Evolutionary conservation across 2,113 vertebrate species (phyloP).

Genomic region (Pterocles burchelli): DNA sequence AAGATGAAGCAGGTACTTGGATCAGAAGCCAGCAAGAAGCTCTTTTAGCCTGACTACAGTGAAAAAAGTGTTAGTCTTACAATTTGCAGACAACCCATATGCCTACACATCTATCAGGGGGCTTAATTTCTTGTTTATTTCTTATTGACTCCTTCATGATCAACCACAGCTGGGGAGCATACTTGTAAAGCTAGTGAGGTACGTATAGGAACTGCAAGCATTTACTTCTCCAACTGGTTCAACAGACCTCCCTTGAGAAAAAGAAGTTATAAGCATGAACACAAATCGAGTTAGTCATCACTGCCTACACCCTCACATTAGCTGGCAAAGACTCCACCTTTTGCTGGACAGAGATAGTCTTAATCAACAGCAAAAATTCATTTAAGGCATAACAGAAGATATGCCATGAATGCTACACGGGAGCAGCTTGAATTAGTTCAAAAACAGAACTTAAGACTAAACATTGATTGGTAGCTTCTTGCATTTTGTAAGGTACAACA

Average conservation of each 20-base stretch:
- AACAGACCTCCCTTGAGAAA: background rate
- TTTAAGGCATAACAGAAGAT: constrained; percentile 33
- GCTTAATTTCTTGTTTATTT: background rate
- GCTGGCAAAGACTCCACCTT: constrained; percentile 46
- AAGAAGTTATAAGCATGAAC: background rate
- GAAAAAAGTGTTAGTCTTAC: background rate
- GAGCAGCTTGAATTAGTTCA: background rate
- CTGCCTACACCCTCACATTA: constrained; percentile 38
- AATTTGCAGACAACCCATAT: background rate
- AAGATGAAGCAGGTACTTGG: background rate
- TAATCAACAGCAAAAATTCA: constrained; percentile 67
- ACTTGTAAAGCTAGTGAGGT: background rate
- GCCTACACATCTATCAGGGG: background rate
- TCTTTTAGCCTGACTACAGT: background rate
- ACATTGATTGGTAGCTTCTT: background rate
- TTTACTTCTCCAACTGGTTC: background rate
- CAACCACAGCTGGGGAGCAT: background rate
- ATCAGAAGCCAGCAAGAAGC: background rate
- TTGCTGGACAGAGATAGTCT: constrained; percentile 48
- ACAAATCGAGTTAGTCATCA: background rate
- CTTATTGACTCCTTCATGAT: background rate
- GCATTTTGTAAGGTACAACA: background rate
- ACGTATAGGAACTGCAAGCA: background rate
- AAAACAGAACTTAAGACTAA: background rate
- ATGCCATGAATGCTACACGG: background rate